Base-by-base conservation (phyloP, 2,888 invertebrate species). In the Xylophagus ater region DNA sequence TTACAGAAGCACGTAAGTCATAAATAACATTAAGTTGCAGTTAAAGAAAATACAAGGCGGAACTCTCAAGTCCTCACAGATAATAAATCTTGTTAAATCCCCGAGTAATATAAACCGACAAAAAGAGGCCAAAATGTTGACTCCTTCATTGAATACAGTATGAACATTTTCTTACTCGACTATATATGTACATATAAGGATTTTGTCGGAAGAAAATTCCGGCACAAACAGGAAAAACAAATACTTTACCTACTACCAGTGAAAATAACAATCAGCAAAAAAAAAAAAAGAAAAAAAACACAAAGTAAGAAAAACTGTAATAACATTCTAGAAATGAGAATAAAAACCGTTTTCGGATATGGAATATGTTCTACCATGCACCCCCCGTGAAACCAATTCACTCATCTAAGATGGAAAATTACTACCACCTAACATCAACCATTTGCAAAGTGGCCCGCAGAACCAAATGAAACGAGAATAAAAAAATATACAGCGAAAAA, bases 21-120 rank as follows among this genome's bases (percentile, higher is more conserved):
- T 40, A 40, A 40, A 40, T 40, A 35, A 36, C 40, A 35, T 40
- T 31, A 40, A 40, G 31, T 35, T 40, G 40, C 35, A 35, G 30
- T 35, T 40, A 40, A 31, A 29, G n/a, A 33, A 19, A 26, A 25
- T 33, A 33, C 15, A 12, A 15, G 35, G 31, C 14, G 24, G 31
- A 19, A 23, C 32, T 17, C 35, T 35, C 24, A 31, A 40, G 40
- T 35, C 40, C 31, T 40, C 35, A 24, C 31, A 35, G 40, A 40
- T 40, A 40, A 40, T 40, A 40, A 40, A 40, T 40, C 31, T 32
- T 30, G 40, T 31, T 40, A 40, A 40, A 40, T 40, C 40, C 40
- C 29, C 18, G 35, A 40, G 35, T 40, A 40, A 40, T 40, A 40
- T 23, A 40, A 40, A 35, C 35, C 35, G 35, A 40, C 35, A 40